phyloP scores from a whole-genome alignment of 2,797 vertebrate genomes.

The Takifugu rubripes region DNA sequence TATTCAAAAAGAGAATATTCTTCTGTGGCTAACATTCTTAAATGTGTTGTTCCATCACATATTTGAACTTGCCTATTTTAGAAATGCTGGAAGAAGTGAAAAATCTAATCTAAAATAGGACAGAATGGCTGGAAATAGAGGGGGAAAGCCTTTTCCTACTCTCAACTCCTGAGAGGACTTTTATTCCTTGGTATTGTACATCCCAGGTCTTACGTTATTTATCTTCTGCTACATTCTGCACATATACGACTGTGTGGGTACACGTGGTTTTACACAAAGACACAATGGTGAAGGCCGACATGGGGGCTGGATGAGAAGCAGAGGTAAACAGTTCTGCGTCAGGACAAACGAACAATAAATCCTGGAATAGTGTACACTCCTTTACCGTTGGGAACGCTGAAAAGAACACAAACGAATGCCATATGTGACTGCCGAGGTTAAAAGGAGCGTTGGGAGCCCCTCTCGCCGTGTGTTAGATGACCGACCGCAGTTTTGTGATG shows the following conservation, averaged over 20 bases:
- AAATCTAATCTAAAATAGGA: too few species aligned
- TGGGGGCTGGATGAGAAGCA: conserved; percentile 11
- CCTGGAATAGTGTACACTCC: background rate
- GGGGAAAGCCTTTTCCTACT: too few species aligned
- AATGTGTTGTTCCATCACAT: too few species aligned
- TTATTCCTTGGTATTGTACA: background rate
- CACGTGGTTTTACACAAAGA: background rate
- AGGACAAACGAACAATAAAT: background rate
- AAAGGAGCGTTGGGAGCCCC: conserved; percentile 10
- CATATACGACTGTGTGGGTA: background rate
- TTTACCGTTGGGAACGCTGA: background rate
- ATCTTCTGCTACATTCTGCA: conserved; percentile 20
- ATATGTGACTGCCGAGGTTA: conserved; percentile 14
- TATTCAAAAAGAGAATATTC: too few species aligned
- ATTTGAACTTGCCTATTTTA: too few species aligned
- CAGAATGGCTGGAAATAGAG: too few species aligned
- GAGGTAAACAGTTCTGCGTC: conserved; percentile 7
- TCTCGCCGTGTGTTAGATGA: conserved; percentile 1
- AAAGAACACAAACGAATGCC: conserved; percentile 17
- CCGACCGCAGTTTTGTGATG: conserved; percentile 1
- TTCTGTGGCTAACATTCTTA: too few species aligned
- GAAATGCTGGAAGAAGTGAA: too few species aligned
- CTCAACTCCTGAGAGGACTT: too few species aligned
- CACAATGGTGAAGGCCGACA: conserved; percentile 17
- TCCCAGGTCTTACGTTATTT: background rate